Percentiles rank a stretch among this genome's conserved stretches.
Conservation (phyloP, 2,113 vertebrate species). For the Chaetodon trifascialis region DNA sequence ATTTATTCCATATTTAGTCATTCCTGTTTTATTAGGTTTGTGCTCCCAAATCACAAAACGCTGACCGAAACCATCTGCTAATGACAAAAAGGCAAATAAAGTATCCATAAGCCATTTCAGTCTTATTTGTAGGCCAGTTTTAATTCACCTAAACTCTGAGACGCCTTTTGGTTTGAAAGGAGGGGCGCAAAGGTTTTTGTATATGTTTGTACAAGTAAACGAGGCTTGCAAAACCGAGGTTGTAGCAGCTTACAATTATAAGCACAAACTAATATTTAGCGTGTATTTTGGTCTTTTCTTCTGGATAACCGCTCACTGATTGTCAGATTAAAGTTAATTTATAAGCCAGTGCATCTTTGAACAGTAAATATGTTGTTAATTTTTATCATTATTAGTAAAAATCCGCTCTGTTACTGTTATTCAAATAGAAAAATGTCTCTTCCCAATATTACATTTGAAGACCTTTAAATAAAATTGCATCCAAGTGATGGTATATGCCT, state of each 20-base stretch:
- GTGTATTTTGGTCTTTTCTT: too few species aligned
- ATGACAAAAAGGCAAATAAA: neutral
- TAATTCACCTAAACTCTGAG: neutral
- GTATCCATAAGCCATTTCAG: neutral
- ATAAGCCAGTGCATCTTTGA: neutral
- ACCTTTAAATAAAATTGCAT: slow-evolving; percentile 50
- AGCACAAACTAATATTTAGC: neutral
- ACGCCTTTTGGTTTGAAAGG: neutral
- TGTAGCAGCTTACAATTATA: neutral
- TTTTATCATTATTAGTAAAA: neutral
- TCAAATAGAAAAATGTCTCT: neutral
- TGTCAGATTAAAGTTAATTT: neutral
- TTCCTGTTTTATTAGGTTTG: neutral
- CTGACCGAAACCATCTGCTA: neutral
- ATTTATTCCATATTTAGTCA: neutral
- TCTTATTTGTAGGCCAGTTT: neutral
- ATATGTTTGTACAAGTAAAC: neutral
- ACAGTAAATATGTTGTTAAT: neutral
- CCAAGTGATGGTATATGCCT: slow-evolving; percentile 67
- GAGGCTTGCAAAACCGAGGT: neutral
- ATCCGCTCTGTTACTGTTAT: neutral
- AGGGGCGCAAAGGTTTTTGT: neutral
- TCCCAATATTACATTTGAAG: neutral
- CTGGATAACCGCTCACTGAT: neutral
- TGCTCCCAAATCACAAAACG: neutral